Evolutionary conservation across 2,888 invertebrate genomes (phyloP).

Genomic region (Sipha maydis): DNA sequence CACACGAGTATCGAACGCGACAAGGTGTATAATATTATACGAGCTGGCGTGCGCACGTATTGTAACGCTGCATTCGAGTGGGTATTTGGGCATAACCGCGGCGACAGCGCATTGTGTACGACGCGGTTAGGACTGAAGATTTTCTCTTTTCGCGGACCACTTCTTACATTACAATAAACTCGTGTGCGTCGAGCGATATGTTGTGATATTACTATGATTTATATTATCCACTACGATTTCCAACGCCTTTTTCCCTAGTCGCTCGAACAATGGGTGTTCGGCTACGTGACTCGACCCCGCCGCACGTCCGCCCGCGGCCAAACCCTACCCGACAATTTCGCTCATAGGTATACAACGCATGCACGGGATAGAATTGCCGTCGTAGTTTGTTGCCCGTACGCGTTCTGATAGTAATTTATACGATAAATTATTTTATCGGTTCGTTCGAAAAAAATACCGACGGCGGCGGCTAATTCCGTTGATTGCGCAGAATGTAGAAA

Average conservation of each 20-base stretch:
- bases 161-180: neutral
- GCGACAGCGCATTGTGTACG: neutral
- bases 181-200: too few species aligned
- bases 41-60: neutral
- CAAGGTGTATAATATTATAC: neutral
- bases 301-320: neutral
- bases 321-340: conserved; percentile 3
- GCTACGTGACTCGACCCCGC: conserved; percentile 51
- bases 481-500: neutral
- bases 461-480: neutral
- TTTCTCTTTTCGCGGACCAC: conserved; percentile 52
- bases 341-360: too few species aligned
- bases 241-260: conserved; percentile 51
- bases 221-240: conserved; percentile 28
- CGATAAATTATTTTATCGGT: neutral
- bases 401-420: neutral
- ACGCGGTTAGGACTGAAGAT: neutral
- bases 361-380: too few species aligned
- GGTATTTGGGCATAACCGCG: neutral
- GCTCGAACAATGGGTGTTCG: conserved; percentile 23
- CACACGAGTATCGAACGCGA: neutral
- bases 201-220: neutral
- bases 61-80: neutral
- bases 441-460: neutral
- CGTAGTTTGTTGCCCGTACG: too few species aligned